Conservation (phyloP, 2,797 vertebrate genomes). For the Acestrorhynchus altus region DNA sequence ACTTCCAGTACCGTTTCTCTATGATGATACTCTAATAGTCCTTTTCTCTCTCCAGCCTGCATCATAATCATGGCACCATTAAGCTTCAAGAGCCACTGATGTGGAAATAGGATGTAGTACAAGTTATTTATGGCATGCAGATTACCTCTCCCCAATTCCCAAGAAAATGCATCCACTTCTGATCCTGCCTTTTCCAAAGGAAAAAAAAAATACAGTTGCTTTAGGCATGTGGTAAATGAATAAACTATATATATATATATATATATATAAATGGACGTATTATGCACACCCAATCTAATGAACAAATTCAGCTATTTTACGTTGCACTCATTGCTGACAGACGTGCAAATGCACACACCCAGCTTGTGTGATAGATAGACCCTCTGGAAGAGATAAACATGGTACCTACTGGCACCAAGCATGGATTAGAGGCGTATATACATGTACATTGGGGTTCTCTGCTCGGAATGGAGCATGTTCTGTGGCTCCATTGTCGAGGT, state of each 20-base stretch:
- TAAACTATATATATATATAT: not conserved
- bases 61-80: not conserved
- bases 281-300: too few relatives aligned
- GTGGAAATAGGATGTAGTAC: constrained; percentile 18
- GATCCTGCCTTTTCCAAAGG: not conserved
- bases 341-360: too few relatives aligned
- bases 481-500: too few relatives aligned
- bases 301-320: too few relatives aligned
- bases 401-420: too few relatives aligned
- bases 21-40: not conserved
- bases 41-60: not conserved
- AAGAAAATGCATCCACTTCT: not conserved
- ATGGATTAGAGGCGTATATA: too few relatives aligned
- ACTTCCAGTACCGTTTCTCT: not conserved
- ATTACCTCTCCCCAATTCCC: not conserved
- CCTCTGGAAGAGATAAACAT: too few relatives aligned
- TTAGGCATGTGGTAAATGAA: not conserved
- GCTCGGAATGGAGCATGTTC: too few relatives aligned
- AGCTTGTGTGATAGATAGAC: too few relatives aligned
- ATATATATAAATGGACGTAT: not conserved
- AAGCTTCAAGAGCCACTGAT: not conserved
- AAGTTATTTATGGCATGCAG: constrained; percentile 22
- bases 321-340: too few relatives aligned
- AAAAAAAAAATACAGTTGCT: too few relatives aligned
- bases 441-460: too few relatives aligned